A percentile compares a stretch with the other conserved stretches of the same genome.
Conservation (phyloP, 2,888 invertebrate genomes). For the Apeira syringaria region DNA sequence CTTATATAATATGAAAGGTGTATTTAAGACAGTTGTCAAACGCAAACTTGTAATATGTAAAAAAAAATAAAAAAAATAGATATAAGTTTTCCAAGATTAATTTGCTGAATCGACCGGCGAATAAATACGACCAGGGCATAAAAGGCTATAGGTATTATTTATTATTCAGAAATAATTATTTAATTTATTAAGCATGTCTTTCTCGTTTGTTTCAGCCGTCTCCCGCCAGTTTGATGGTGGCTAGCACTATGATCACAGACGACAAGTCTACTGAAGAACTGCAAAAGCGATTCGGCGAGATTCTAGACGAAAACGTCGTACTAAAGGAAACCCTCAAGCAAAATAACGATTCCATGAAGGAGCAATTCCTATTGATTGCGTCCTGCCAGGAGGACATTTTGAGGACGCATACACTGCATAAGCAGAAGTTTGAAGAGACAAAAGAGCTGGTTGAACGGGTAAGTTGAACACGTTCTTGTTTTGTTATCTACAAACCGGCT, state of each 20-base stretch:
- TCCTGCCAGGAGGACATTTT: constrained; percentile 86
- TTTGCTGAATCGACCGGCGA: too few relatives aligned
- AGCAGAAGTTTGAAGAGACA: constrained; percentile 87
- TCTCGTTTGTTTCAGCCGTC: constrained; percentile 69
- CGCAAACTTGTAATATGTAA: too few relatives aligned
- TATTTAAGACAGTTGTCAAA: too few relatives aligned
- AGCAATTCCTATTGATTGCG: constrained; percentile 85
- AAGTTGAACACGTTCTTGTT: too few relatives aligned
- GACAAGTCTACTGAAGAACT: constrained; percentile 70
- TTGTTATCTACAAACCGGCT: too few relatives aligned
- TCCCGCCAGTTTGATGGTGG: constrained; percentile 70
- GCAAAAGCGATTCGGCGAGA: constrained; percentile 75
- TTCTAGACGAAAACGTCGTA: constrained; percentile 82
- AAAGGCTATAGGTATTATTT: too few relatives aligned
- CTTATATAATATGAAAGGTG: too few relatives aligned
- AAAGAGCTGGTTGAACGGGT: constrained; percentile 83
- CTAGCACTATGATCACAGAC: constrained; percentile 69
- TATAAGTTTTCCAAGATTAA: too few relatives aligned
- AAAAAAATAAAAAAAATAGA: too few relatives aligned
- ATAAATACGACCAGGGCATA: too few relatives aligned
- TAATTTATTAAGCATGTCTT: too few relatives aligned
- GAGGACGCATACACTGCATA: constrained; percentile 84
- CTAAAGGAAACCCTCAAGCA: constrained; percentile 85
- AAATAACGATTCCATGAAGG: constrained; percentile 87
- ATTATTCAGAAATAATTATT: too few relatives aligned